Evolutionary conservation across 2,888 invertebrate genomes (phyloP).

Genomic region (Metacarcinus magister): DNA sequence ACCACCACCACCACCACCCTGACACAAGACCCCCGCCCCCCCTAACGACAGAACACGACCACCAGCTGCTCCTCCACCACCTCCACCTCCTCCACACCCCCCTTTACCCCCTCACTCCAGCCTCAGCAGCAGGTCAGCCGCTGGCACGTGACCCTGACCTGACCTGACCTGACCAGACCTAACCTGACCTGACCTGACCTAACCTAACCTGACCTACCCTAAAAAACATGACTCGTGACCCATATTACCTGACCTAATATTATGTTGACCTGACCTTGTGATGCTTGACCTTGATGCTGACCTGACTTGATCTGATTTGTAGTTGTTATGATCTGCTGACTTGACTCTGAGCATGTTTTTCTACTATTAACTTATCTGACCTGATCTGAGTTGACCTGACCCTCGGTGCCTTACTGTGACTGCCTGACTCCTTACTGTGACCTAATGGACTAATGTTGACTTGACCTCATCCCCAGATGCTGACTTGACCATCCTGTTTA

Average conservation of each 20-base stretch:
- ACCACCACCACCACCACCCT: not conserved
- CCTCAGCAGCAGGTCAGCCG: not conserved
- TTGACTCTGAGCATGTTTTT: not conserved
- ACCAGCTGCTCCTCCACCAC: slow-evolving; percentile 18
- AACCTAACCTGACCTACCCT: not conserved
- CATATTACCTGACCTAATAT: not conserved
- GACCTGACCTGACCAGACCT: not conserved
- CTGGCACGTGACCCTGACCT: slow-evolving; percentile 5
- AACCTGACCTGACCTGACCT: not conserved
- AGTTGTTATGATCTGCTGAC: not conserved
- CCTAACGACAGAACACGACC: not conserved
- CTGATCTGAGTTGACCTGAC: not conserved
- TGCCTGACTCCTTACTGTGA: slow-evolving; percentile 40
- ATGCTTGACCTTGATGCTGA: not conserved
- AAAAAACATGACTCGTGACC: not conserved
- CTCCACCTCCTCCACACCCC: not conserved
- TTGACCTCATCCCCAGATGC: not conserved
- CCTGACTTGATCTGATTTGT: not conserved
- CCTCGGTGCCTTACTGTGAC: not conserved
- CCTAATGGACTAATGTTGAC: not conserved
- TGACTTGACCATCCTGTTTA: not conserved
- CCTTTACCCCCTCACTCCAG: not conserved
- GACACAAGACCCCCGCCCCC: not conserved
- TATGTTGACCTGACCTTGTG: not conserved
- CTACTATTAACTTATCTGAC: not conserved